Base-by-base conservation (phyloP, 2,113 vertebrate genomes). In the Chrysochloris asiatica region DNA sequence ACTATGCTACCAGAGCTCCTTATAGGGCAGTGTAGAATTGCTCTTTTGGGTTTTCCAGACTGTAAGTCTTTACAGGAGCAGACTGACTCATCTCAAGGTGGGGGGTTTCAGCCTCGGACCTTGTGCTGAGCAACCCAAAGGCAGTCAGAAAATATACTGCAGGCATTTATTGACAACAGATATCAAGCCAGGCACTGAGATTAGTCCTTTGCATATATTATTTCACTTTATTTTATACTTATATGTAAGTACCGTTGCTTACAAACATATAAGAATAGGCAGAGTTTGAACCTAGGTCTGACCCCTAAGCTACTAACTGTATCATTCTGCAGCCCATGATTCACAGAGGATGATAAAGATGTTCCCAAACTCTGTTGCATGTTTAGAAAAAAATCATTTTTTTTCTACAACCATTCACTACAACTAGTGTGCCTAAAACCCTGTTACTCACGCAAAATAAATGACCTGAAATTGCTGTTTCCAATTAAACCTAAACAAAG, bases 341-440 rank as follows among this genome's bases (percentile, higher is more conserved):
- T 93, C 93, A 88, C n/a, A 90, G 50, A 91, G 86, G 48, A 88
- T 80, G 71, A 92, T 85, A 88, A 93, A 92, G 89, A 91, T 77
- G 75, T 93, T 79, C 24, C 69, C 48, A 67, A 89, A 90, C 71
- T 78, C 73, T 72, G 48, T 36, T 69, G 38, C 48, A 12, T 94
- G 81, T 93, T 90, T 94, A 86, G 88, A 43, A 41, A 52, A 84
- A 65, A 88, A 72, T 63, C 17, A 14, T 82, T 95, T 95, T 89
- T 82, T 95, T 95, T 89, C 90, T 90, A 43, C 22, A 61, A 80
- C 50, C 38, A 6, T 83, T 86, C 93, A 84, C 76, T n/a, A 59
- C 21, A 17, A 21, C 59, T 93, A 81, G 19, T 0, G 2, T 95
- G 83, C 72, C 6, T 24, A 59, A 50, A 86, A 24, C 48, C 71